Evolutionary conservation across 2,113 vertebrate genomes (phyloP), one percentile per base, ranked within the genome.

Genomic region (Platysternon megacephalum): DNA sequence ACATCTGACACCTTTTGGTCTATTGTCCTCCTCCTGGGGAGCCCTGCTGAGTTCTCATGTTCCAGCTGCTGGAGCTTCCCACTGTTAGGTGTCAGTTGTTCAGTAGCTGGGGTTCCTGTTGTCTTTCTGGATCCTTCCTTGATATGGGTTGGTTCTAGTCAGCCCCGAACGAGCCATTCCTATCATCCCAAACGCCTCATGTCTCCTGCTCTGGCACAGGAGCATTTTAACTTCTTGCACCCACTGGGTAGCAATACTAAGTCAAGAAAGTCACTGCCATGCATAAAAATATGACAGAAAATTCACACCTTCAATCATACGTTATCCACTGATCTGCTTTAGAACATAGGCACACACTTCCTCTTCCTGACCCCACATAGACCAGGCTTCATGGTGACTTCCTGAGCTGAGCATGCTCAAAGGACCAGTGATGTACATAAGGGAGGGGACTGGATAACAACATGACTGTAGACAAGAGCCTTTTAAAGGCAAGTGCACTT

Each of bases 301-400:
- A 7, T 29, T 8, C 22, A 14, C 39, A 11, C 8, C 32, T 87
- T 12, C 51, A 22, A 21, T 39, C n/a, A 72, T 19, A 22, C 5
- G 11, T 86, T 2, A 1, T 81, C 17, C 0, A 0, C 26, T 5
- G 1, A 48, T 61, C 48, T 82, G 19, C 39, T 72, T 51, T 51
- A 28, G 21, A 0, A 0, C 24, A 9, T 87, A 29, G 55, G 11
- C 32, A 4, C 79, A n/a, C 48, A 52, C 24, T 32, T 86, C 85
- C 61, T 79, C 24, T 84, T n/a, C 26, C 5, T 1, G 65, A 16
- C 55, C 39, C 49, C 1, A 4, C 44, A n/a, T 78, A 7, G 35
- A 78, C 26, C 46, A 21, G 68, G 49, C 46, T 51, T 48, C 6
- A 3, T 32, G 35, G 48, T 89, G 24, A 16, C 80, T 55, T 28